These are phyloP conservation scores for Procapra przewalskii DNA, from an alignment of 2,113 vertebrate species.

Conservation along the genomic window DNA sequence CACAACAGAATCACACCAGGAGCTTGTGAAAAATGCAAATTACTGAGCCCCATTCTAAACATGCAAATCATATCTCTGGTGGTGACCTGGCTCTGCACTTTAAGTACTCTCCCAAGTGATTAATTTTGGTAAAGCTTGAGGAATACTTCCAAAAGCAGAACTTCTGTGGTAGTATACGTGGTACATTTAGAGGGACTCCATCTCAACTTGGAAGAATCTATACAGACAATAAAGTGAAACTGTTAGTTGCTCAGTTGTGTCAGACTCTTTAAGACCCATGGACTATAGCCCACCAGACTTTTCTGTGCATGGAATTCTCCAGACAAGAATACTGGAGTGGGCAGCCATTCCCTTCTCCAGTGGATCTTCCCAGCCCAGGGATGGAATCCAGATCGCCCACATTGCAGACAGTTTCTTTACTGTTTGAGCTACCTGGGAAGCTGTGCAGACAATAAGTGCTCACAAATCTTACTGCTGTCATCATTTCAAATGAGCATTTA, in stretches of 20 bases:
- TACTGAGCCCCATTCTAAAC: background rate
- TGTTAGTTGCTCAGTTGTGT: background rate
- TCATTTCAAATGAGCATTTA: background rate
- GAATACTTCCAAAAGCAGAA: background rate
- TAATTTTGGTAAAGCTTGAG: background rate
- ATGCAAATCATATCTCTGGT: background rate
- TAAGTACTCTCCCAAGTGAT: background rate
- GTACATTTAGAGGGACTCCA: background rate
- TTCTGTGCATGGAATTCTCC: background rate
- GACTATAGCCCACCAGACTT: background rate
- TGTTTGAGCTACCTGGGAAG: background rate
- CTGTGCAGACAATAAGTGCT: background rate
- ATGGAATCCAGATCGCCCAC: background rate
- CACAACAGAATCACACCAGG: background rate
- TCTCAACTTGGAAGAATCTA: background rate
- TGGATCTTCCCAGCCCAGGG: background rate
- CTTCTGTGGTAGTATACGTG: fast-evolving
- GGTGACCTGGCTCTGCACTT: background rate
- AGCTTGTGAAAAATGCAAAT: background rate
- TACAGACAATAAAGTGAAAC: background rate
- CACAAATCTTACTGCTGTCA: background rate
- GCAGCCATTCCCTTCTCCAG: background rate
- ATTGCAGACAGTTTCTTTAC: background rate
- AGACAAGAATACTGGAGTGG: background rate
- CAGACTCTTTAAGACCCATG: background rate